Evolutionary conservation across 2,888 invertebrate species (phyloP), one percentile per base, ranked within the genome.

Genomic region (Nomada goodeniana): DNA sequence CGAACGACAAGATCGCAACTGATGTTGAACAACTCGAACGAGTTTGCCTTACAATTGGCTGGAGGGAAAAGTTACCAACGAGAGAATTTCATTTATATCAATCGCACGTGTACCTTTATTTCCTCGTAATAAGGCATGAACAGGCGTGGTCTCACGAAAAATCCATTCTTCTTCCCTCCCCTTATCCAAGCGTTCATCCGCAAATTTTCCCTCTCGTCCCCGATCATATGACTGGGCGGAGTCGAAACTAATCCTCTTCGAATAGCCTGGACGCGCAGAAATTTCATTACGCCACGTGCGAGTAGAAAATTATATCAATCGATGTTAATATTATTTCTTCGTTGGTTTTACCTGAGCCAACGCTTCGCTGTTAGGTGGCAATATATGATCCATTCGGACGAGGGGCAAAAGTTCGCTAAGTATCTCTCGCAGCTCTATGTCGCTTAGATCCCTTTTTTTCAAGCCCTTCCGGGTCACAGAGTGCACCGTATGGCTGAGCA

Each of bases 111-210:
- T 89, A 97, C 97, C 95, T 98, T 98, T 15, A 98, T 96, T 95
- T 98, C 99, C 93, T 99, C 98, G 89, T 98, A 97, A 93, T 98
- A 98, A 55, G 99, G 98, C 95, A 98, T 97, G 94, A 98, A 99
- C 83, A 98, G 96, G 61, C 99, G 95, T 69, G 99, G 98, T 86
- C 98, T 96, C 9, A 98, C 96, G 92, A 96, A 96, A 15, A 97
- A 94, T 75, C 97, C 97, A 90, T 96, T 96, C 88, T 95, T 95
- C 89, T 96, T 96, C 18, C 96, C 96, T 69, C 96, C 96, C 26
- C 97, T 96, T 83, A 97, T 97, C 98, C 98, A 98, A 57, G 97
- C 97, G 92, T 96, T 97, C 84, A 96, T 95, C 69, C 96, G 94
- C 63, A 96, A 92, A 92, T 96, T 96, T 90, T 95, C 95, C 55